phyloP scores from a whole-genome alignment of 2,113 vertebrate genomes.

The Camelus bactrianus region DNA sequence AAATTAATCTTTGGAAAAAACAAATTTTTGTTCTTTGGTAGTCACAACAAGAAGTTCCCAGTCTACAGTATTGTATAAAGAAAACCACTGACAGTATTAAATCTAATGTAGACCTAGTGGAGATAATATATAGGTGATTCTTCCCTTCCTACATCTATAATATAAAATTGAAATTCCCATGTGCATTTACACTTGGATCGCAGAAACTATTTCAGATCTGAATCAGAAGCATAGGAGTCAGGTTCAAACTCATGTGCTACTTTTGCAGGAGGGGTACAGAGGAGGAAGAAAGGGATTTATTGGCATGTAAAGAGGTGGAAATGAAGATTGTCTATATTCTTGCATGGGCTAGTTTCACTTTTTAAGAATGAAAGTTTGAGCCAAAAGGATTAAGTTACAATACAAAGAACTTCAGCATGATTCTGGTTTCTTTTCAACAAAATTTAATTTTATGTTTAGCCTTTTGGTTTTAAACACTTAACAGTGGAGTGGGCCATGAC shows the following conservation, averaged over 20 bases:
- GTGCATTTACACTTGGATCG: background rate
- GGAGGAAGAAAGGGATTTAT: background rate
- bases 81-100: constrained; percentile 22
- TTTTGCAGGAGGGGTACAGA: background rate
- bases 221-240: background rate
- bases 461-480: constrained; percentile 35
- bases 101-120: constrained; percentile 55
- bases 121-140: constrained; percentile 1
- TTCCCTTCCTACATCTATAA: background rate
- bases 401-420: background rate
- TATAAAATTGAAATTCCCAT: constrained; percentile 39
- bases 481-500: background rate
- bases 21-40: constrained; percentile 40
- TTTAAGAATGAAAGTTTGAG: constrained; percentile 10
- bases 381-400: background rate
- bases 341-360: background rate
- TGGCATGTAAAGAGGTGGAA: background rate
- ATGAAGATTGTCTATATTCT: background rate
- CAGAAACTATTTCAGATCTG: background rate
- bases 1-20: constrained; percentile 22
- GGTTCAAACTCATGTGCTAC: background rate
- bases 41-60: background rate
- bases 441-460: background rate
- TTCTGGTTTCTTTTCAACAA: constrained; percentile 30
- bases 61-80: background rate